phyloP scores from a whole-genome alignment of 2,113 vertebrate species.

The Peromyscus californicus region DNA sequence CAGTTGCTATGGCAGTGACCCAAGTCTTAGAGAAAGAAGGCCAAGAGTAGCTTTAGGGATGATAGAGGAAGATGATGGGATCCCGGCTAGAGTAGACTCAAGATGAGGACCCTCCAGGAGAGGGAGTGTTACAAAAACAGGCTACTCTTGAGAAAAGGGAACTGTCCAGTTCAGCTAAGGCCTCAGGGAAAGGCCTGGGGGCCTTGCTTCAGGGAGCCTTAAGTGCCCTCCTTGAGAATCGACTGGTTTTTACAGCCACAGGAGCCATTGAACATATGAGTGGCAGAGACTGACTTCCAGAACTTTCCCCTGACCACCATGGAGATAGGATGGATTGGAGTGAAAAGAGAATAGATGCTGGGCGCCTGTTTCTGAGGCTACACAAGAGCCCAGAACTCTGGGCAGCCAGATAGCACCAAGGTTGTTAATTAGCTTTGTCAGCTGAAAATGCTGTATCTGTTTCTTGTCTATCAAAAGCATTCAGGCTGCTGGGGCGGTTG shows the following conservation, averaged over 20 bases:
- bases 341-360: background rate
- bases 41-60: background rate
- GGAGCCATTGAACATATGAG: background rate
- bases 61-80: background rate
- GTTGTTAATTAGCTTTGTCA: background rate
- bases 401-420: background rate
- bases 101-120: background rate
- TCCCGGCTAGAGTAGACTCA: background rate
- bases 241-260: background rate
- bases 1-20: background rate
- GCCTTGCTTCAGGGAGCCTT: background rate
- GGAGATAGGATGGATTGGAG: background rate
- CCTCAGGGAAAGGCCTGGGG: background rate
- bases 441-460: background rate
- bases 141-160: background rate
- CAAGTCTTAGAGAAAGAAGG: background rate
- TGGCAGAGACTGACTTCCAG: background rate
- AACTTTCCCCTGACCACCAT: fast-evolving
- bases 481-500: too few species aligned
- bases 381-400: background rate
- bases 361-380: background rate
- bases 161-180: background rate
- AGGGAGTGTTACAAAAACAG: background rate
- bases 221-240: background rate
- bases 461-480: background rate